Base-by-base conservation (phyloP, 2,113 vertebrate species). In the Anarrhichthys ocellatus region DNA sequence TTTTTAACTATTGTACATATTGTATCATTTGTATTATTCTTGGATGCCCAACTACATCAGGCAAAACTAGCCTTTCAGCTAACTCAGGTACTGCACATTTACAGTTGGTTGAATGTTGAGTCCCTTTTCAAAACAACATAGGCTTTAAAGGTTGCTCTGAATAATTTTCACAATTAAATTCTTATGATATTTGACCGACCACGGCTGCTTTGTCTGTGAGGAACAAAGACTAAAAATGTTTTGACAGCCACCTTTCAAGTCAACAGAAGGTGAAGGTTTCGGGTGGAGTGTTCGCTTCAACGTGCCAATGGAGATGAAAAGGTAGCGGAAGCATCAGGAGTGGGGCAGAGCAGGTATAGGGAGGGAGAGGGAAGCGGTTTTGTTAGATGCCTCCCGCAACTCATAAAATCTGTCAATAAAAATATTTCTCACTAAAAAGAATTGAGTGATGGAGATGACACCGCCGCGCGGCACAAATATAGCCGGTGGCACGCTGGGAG, bases 371-470 rank as follows among this genome's bases (percentile, higher is more conserved):
- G 59, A 71, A 48, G 74, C 48, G 50, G 20, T 70, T 72, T 56
- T 71, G 74, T 81, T 73, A 13, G 65, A 81, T 34, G 44, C 32
- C 67, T 83, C 70, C 62, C 40, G 44, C 79, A 73, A 81, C 73
- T 91, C 73, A 38, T 80, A 81, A 82, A 88, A 76, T 56, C 78
- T 73, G 75, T 74, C 86, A 87, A 88, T 89, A 81, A 83, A 86
- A 82, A 84, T 59, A 83, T 87, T 32, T 87, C 62, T 50, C 18
- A 20, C 59, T 3, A 48, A 73, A 84, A 78, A 83, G 75, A 76
- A 48, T 27, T 78, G 77, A 83, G 40, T 82, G 80, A 89, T 61
- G 73, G 81, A 73, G 29, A 73, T 50, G 80, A 77, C 69, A 72
- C 34, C 18, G 6, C 78, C n/a, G 61, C 71, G 74, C 29, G 52